phyloP scores from a whole-genome alignment of 2,888 invertebrate genomes.

The Criorhina ranunculi region DNA sequence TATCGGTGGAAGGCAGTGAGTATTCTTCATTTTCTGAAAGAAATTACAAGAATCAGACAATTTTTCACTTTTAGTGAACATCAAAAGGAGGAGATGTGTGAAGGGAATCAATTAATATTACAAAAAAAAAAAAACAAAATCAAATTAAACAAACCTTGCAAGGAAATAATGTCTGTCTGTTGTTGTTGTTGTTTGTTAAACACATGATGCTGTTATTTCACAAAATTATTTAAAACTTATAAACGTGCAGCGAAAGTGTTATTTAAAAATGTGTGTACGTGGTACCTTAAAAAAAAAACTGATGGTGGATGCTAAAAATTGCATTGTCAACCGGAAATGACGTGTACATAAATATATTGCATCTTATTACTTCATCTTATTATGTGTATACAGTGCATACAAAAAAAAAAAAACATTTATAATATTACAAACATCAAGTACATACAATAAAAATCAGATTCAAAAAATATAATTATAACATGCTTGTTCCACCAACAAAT shows the following conservation, averaged over 20 bases:
- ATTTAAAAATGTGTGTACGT: slow-evolving; percentile 33
- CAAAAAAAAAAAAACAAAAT: slow-evolving; percentile 12
- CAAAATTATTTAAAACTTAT: slow-evolving; percentile 52
- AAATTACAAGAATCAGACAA: slow-evolving; percentile 40
- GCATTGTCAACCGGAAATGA: slow-evolving; percentile 28
- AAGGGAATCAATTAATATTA: not conserved
- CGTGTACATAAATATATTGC: not conserved
- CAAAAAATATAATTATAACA: no score
- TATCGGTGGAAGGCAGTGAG: not conserved
- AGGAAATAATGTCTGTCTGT: slow-evolving; percentile 27
- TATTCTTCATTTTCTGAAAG: slow-evolving; percentile 47
- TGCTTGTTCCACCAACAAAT: no score
- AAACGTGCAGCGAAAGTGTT: slow-evolving; percentile 62
- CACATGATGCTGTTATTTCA: slow-evolving; percentile 62
- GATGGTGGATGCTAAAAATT: not conserved
- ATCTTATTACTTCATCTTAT: not conserved
- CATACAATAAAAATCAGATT: no score
- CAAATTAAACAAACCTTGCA: slow-evolving; percentile 68
- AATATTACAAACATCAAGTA: not conserved
- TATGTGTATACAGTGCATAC: not conserved
- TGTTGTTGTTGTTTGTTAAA: slow-evolving; percentile 50
- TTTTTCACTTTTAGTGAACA: slow-evolving; percentile 34
- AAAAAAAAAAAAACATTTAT: not conserved
- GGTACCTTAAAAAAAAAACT: no score
- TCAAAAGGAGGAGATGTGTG: not conserved